Base-by-base conservation (phyloP, 2,888 invertebrate species). In the Nomada fabriciana region DNA sequence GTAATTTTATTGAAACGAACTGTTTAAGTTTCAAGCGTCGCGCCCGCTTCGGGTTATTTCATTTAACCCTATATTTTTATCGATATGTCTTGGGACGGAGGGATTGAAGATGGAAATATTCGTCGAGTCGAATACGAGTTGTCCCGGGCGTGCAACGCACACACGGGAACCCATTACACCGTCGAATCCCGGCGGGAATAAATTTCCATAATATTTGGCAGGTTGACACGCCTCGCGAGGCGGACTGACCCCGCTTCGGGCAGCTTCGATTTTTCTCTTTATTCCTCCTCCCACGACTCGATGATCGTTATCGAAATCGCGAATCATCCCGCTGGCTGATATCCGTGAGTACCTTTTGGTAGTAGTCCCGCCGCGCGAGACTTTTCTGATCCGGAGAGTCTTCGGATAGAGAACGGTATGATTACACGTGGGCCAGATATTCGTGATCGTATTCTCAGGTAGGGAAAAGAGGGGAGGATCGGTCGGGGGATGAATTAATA, bases 141-240 rank as follows among this genome's bases (percentile, higher is more conserved):
- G 69, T 25, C 53, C 20, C 52, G 53, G 43, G 29, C 73, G 65
- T 65, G 47, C 25, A 20, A 18, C 29, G 25, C 69, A 74, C 70
- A 70, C 75, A 57, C 71, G 81, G 80, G 86, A 89, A 90, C 89
- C 87, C 89, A 90, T 90, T 90, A 90, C 83, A 67, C 67, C 67
- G 61, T 47, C 69, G 82, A 71, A 86, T 84, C 88, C 84, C 83
- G 13, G 84, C 82, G 86, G 84, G 92, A 92, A 92, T 92, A 92
- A 92, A 92, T 92, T 92, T 92, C 90, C 92, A 92, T 92, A 91
- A 92, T 91, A 91, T 92, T 92, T 90, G 91, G 92, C 91, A 92
- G 92, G 91, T 92, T 92, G 92, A 90, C 91, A 90, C 91, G 90
- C 89, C 92, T 91, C 88, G 88, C 88, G 88, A 85, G 55, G 87